These are phyloP conservation scores for Ictidomys tridecemlineatus DNA, from an alignment of 2,113 vertebrate species.

Conservation along the genomic window DNA sequence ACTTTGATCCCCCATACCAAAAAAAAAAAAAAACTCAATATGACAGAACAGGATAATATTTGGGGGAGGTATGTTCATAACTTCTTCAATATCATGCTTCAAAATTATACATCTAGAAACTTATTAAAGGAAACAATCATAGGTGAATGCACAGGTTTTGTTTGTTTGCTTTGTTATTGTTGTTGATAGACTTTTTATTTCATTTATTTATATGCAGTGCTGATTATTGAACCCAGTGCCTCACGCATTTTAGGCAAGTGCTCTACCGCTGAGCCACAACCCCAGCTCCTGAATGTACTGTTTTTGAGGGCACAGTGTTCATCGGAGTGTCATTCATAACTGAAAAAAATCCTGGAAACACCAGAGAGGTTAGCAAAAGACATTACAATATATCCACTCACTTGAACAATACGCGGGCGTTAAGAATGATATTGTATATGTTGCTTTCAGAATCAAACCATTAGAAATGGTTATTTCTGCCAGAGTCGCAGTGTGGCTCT, in stretches of 20 bases:
- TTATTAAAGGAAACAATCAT: not conserved
- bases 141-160: not conserved
- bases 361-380: not conserved
- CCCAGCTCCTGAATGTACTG: no score
- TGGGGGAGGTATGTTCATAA: not conserved
- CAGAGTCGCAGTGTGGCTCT: not conserved
- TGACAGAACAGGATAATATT: not conserved
- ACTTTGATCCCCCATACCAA: no score
- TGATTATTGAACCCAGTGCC: no score
- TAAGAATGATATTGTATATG: not conserved
- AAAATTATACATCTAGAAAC: not conserved
- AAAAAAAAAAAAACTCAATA: no score
- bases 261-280: no score
- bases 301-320: not conserved
- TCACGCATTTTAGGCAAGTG: no score
- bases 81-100: not conserved
- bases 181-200: no score
- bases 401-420: not conserved
- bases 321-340: not conserved
- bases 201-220: no score
- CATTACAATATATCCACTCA: not conserved
- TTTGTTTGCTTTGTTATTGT: not conserved
- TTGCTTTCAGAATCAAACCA: not conserved
- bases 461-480: not conserved
- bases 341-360: not conserved